Percentiles rank a stretch among this genome's conserved stretches.
phyloP scores from a whole-genome alignment of 2,888 invertebrate genomes.

The Prosopocoilus inquinatus region DNA sequence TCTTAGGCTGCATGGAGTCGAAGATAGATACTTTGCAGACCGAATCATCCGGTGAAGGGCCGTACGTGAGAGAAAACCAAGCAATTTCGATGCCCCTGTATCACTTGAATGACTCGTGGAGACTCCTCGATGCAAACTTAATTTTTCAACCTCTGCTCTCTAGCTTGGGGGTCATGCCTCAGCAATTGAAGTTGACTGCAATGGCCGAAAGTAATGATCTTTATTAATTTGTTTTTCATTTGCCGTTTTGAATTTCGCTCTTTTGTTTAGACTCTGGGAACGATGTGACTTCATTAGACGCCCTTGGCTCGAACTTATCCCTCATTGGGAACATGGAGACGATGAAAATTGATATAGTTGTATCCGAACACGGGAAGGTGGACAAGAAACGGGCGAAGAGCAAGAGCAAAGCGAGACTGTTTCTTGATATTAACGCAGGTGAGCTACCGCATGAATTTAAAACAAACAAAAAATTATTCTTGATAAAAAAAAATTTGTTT shows the following conservation, averaged over 20 bases:
- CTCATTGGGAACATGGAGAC: slow-evolving; percentile 82
- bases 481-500: slow-evolving; percentile 8
- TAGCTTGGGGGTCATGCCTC: slow-evolving; percentile 87
- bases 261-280: slow-evolving; percentile 51
- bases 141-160: slow-evolving; percentile 90
- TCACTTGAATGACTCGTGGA: slow-evolving; percentile 78
- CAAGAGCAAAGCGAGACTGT: slow-evolving; percentile 44
- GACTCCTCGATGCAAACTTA: slow-evolving; percentile 87
- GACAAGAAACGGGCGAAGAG: slow-evolving; percentile 58
- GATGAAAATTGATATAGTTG: slow-evolving; percentile 91
- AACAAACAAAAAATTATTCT: neutral
- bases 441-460: slow-evolving; percentile 6
- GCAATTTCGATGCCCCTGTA: slow-evolving; percentile 65
- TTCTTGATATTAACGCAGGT: slow-evolving; percentile 41
- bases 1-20: slow-evolving; percentile 42
- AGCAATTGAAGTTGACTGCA: slow-evolving; percentile 65
- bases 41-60: slow-evolving; percentile 54
- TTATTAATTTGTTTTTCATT: neutral
- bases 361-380: slow-evolving; percentile 78
- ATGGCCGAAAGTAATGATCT: slow-evolving; percentile 45
- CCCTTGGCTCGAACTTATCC: slow-evolving; percentile 83
- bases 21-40: slow-evolving; percentile 47
- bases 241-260: too few relatives aligned
- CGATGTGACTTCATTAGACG: slow-evolving; percentile 73
- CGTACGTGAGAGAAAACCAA: slow-evolving; percentile 53